Percentiles rank a stretch among this genome's conserved stretches.
Evolutionary conservation across 2,113 vertebrate genomes (phyloP).

Genomic region (Rhinopithecus roxellana): DNA sequence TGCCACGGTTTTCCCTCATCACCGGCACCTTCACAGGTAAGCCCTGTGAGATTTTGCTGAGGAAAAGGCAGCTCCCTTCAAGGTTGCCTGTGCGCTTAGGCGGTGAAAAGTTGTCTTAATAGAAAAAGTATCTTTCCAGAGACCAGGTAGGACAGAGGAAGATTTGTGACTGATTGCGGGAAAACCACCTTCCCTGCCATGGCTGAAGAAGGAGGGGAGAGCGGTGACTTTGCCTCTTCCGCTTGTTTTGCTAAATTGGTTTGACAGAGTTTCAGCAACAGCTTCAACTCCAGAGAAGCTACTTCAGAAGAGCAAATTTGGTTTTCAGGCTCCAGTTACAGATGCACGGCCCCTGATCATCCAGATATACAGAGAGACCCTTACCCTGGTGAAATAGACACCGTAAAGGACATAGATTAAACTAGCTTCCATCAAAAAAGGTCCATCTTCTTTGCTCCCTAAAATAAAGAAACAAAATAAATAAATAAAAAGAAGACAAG

Average conservation of each 20-base stretch:
- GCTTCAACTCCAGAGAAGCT: neutral
- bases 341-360: neutral
- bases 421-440: neutral
- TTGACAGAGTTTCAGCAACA: neutral
- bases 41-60: neutral
- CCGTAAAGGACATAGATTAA: neutral
- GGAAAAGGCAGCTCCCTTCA: neutral
- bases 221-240: neutral
- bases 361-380: neutral
- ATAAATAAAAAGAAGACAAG: neutral
- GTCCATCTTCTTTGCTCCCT: neutral
- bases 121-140: neutral
- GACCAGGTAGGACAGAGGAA: neutral
- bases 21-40: neutral
- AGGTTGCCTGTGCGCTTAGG: neutral
- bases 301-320: neutral
- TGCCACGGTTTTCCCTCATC: neutral
- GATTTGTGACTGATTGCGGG: neutral
- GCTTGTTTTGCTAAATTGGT: neutral
- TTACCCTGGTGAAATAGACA: neutral
- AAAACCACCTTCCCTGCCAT: neutral
- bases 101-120: neutral
- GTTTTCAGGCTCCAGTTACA: neutral
- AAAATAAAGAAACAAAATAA: neutral
- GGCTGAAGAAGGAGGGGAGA: neutral